Evolutionary conservation across 2,888 invertebrate species (phyloP).

Genomic region (Lissocephala sabroskyi): DNA sequence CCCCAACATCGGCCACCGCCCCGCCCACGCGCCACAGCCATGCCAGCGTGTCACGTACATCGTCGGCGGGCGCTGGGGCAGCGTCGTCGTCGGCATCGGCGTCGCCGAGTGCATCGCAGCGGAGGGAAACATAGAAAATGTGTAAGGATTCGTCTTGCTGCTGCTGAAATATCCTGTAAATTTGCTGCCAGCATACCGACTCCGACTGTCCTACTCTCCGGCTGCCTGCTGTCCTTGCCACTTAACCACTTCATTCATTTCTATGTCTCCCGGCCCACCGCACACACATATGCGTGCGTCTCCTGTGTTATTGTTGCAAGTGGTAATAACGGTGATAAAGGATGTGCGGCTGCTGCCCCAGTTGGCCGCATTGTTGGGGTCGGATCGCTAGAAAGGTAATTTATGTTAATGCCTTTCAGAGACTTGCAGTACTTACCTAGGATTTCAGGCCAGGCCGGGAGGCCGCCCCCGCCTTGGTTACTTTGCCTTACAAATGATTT

Average conservation of each 20-base stretch:
- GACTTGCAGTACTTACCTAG: constrained; percentile 30
- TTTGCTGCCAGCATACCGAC: constrained; percentile 28
- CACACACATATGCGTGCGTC: constrained; percentile 19
- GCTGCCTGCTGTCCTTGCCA: constrained; percentile 33
- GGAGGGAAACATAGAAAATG: constrained; percentile 60
- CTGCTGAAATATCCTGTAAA: constrained; percentile 67
- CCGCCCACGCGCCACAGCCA: constrained; percentile 12
- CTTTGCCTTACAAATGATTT: constrained; percentile 61
- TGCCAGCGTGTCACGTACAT: constrained; percentile 55
- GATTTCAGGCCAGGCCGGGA: constrained; percentile 15
- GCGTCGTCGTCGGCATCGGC: constrained; percentile 11
- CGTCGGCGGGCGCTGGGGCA: constrained; percentile 36
- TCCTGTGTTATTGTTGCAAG: constrained; percentile 4
- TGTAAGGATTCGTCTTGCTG: constrained; percentile 59
- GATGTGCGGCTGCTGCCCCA: constrained; percentile 16
- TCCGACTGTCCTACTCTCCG: constrained; percentile 24
- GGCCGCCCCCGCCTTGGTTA: constrained; percentile 17
- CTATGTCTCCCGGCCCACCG: constrained; percentile 21
- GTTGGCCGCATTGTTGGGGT: constrained; percentile 15
- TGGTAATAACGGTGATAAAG: constrained; percentile 31
- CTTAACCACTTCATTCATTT: constrained; percentile 54
- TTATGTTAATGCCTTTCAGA: constrained; percentile 56
- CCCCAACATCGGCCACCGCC: constrained; percentile 40
- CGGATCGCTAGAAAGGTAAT: constrained; percentile 58
- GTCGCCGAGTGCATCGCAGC: constrained; percentile 22